A percentile compares a stretch with the other conserved stretches of the same genome.
phyloP scores from a whole-genome alignment of 1,140 invertebrate genomes.

The Linepithema humile region DNA sequence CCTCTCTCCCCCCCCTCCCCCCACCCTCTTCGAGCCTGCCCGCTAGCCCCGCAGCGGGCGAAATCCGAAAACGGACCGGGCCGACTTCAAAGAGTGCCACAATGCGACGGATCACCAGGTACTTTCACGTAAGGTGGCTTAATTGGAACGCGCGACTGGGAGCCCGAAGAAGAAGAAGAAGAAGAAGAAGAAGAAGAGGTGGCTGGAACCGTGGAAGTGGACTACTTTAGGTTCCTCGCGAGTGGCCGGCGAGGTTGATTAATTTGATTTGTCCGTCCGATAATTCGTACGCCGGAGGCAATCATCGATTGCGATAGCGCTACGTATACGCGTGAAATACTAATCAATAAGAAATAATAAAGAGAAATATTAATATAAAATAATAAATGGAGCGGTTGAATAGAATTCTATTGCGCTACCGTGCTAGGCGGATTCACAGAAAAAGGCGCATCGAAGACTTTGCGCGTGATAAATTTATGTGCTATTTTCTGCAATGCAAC shows the following conservation, averaged over 20 bases:
- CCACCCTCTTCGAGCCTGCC: neutral
- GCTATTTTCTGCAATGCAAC: no score
- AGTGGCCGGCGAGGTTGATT: slow-evolving; percentile 1
- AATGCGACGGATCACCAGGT: slow-evolving; percentile 37
- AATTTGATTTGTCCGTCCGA: slow-evolving; percentile 50
- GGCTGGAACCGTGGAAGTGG: slow-evolving; percentile 10
- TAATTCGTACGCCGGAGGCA: slow-evolving; percentile 22
- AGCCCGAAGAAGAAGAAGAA: neutral
- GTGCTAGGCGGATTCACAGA: no score
- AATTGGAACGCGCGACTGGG: slow-evolving; percentile 43
- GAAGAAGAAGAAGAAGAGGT: neutral
- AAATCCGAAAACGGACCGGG: slow-evolving; percentile 64
- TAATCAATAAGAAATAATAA: neutral
- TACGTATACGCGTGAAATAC: neutral
- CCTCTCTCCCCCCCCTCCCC: neutral
- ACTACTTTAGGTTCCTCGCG: neutral
- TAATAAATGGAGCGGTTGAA: no score
- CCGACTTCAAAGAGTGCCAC: slow-evolving; percentile 47
- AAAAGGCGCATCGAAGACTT: no score
- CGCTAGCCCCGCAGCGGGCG: slow-evolving; percentile 5
- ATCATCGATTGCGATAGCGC: neutral
- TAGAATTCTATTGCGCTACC: neutral
- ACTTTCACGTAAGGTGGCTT: slow-evolving; percentile 25
- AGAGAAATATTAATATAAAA: no score
- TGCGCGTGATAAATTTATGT: no score